Evolutionary conservation across 2,888 invertebrate species (phyloP).

Genomic region (Sturmia bella): DNA sequence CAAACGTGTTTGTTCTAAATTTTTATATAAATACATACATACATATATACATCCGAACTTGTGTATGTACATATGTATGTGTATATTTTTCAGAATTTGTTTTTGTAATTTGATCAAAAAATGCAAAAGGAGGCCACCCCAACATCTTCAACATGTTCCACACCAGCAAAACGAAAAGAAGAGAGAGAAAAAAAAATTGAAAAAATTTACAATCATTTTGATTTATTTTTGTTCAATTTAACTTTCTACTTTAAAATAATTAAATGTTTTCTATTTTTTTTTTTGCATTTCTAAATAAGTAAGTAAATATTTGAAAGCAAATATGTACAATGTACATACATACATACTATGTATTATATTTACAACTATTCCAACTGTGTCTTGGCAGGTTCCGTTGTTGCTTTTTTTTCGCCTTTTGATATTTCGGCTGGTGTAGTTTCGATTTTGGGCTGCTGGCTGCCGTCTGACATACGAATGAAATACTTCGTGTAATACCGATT

Average conservation of each 20-base stretch:
- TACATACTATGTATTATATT: too few relatives aligned
- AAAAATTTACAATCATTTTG: slow-evolving; percentile 37
- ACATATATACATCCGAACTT: too few relatives aligned
- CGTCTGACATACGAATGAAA: slow-evolving; percentile 39
- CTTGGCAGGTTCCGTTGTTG: slow-evolving; percentile 21
- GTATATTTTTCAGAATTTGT: not conserved
- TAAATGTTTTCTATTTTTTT: slow-evolving; percentile 36
- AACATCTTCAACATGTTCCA: slow-evolving; percentile 33
- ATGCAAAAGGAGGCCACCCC: slow-evolving; percentile 21
- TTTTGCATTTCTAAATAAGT: slow-evolving; percentile 18
- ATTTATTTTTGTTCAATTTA: slow-evolving; percentile 29
- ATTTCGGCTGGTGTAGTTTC: slow-evolving; percentile 21
- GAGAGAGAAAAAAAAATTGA: slow-evolving; percentile 16
- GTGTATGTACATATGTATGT: too few relatives aligned
- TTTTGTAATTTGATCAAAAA: not conserved
- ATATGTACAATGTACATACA: not conserved
- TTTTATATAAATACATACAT: too few relatives aligned
- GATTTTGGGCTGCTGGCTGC: slow-evolving; percentile 28
- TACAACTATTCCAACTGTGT: slow-evolving; percentile 39
- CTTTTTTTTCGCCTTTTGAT: not conserved
- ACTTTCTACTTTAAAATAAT: slow-evolving; percentile 60
- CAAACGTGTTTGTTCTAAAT: slow-evolving; percentile 43
- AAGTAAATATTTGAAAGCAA: slow-evolving; percentile 4
- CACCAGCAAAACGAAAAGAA: too few relatives aligned
- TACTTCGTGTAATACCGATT: slow-evolving; percentile 58